Evolutionary conservation across 2,888 invertebrate species (phyloP), one percentile per base, ranked within the genome.

Genomic region (Hedya salicella): DNA sequence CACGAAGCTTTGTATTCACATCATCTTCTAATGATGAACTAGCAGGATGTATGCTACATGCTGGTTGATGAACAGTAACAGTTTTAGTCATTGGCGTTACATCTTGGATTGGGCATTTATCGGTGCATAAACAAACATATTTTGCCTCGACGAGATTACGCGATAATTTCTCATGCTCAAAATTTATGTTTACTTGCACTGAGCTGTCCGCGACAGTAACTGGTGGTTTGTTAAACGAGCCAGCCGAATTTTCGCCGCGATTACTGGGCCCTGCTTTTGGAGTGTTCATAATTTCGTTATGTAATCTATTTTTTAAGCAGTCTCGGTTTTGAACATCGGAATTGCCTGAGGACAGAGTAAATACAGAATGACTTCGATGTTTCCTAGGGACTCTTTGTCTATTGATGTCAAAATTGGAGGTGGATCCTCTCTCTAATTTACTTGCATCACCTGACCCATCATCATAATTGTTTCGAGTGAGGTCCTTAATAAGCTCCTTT

Each of bases 381-480:
- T 75, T 85, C 68, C 75, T 81, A n/a, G 76, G 59, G 39, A 75
- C 68, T 69, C 72, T 69, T 50, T 73, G 69, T 69, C 68, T 77
- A n/a, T 81, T 75, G 19, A 75, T 62, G 59, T 84, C 71, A 11
- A 73, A 69, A 70, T 82, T 80, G 8, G 81, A 75, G 60, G 76
- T 78, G 14, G 83, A 81, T 19, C 84, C 83, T 16, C 86, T 85
- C 77, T 89, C 88, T 60, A 91, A 71, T 75, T 88, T 90, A 74
- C 88, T 87, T n/a, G 91, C 91, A 75, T 92, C 92, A 6, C 92
- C 92, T 6, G 91, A 91, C 16, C 91, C 91, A 74, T 91, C 88
- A 62, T 88, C 85, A 73, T 89, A 88, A 65, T 91, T 89, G 69
- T 91, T 91, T 70, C 86, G 80, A n/a, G 88, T 85, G 60, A 92